Base-by-base conservation (phyloP, 2,888 invertebrate genomes). In the Drosophila mimica region DNA sequence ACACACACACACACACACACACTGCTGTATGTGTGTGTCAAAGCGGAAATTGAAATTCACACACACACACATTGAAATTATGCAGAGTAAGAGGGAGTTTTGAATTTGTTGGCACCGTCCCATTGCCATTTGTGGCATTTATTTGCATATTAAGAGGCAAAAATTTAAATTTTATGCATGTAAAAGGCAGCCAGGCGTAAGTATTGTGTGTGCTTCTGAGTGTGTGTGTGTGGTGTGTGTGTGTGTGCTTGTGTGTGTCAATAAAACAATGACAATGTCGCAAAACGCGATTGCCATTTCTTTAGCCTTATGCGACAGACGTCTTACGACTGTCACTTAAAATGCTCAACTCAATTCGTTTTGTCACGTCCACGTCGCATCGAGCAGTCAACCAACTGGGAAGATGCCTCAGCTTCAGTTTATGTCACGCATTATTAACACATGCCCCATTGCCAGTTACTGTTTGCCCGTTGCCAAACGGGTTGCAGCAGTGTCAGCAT, bases 391-490 rank as follows among this genome's bases (percentile, higher is more conserved):
- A 48, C 75, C 71, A 76, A 43, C 68, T 72, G 79, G 53, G 74
- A 60, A 63, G 68, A 79, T 73, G 79, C 34, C 72, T 59, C 68
- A 67, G 76, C 85, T 81, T 64, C 85, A 84, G 78, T 84, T 84
- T 84, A 73, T 85, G 85, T 89, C 89, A 86, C 86, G 89, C 89
- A 88, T 89, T 86, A 86, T 86, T 86, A 89, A 86, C 88, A 85
- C 85, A 88, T 81, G 85, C 88, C 72, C 72, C 68, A 53, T 59
- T 57, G 73, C 74, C 68, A 52, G 59, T 65, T 69, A 54, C 56
- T 66, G 28, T n/a, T 48, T 48, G 48, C 59, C 15, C 36, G 30
- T 38, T 43, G 69, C 58, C 54, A 73, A 48, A 48, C 49, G 56
- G 70, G 38, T 49, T 64, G 71, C 72, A 51, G 36, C 43, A 20